Evolutionary conservation across 1,140 invertebrate species (phyloP), one percentile per base, ranked within the genome.

Genomic region (Diachasmimorpha longicaudata): DNA sequence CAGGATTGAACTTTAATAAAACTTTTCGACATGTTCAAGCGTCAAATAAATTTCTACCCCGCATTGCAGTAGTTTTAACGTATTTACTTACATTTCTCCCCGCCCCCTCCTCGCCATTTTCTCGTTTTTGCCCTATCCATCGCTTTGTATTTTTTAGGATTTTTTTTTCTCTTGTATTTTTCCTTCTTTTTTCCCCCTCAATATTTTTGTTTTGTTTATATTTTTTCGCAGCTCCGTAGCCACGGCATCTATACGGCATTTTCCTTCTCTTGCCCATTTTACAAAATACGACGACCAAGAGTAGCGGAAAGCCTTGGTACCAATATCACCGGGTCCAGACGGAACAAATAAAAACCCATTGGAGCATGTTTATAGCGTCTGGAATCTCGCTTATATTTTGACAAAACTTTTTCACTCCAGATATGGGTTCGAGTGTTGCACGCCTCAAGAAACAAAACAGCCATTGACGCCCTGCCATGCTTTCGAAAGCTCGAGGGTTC

Each of bases 391-490:
- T 63, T 63, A 25, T 63, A 19, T 63, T 16, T 68, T 16, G 66
- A 68, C 66, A 68, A 68, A n/a, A 68, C 36, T 68, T 68, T 68
- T 68, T 5, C 66, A 39, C 36, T 39, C n/a, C 14, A 25, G 23
- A 13, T 13, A 31, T 63, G 25, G 36, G 14, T 37, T 16, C 36
- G 63, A 74, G 68, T 74, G 31, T 13, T 25, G n/a, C 13, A 48
- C 63, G 44, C 58, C 68, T 69, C 66, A 39, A 68, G 58, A 74
- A 46, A 68, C 72, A 67, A 31, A 72, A 74, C 58, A 58, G 36
- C 55, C 55, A 73, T 73, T 48, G 63, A 74, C 63, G 72, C 63
- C 31, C 36, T 67, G 39, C 37, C 21, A 46, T 67, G n/a, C 67
- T 74, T 68, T 66, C n/a, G 36, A 73, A 25, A 66, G 19, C 55